These are phyloP conservation scores for Eira barbara DNA, from an alignment of 2,113 vertebrate genomes.

Conservation along the genomic window DNA sequence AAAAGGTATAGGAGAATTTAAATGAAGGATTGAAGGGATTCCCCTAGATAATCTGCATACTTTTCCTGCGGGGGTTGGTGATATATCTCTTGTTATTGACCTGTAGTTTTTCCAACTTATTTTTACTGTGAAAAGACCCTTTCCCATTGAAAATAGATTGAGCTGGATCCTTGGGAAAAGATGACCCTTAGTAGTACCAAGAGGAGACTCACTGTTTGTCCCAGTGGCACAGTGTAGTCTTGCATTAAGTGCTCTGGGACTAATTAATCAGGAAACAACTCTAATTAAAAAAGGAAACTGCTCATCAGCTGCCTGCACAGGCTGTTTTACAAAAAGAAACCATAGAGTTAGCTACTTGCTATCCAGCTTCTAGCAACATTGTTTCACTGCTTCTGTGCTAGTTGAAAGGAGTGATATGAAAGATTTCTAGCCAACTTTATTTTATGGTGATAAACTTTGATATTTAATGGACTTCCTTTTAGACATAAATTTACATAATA, in stretches of 20 bases:
- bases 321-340: conserved; percentile 68
- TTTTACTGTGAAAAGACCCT: not conserved
- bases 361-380: conserved; percentile 42
- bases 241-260: conserved; percentile 76
- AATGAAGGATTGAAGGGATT: not conserved
- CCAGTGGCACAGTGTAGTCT: conserved; percentile 43
- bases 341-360: conserved; percentile 48
- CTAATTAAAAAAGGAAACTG: conserved; percentile 83
- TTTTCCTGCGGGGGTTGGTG: not conserved
- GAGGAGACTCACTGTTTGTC: conserved; percentile 56
- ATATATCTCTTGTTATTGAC: not conserved
- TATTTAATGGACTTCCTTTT: not conserved
- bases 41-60: not conserved
- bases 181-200: not conserved
- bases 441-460: not conserved
- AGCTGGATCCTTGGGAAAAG: conserved; percentile 45
- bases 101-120: conserved; percentile 27
- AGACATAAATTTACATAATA: not conserved
- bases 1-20: not conserved
- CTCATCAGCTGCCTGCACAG: conserved; percentile 77
- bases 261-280: conserved; percentile 82
- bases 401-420: not conserved
- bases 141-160: conserved; percentile 61
- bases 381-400: conserved; percentile 48
- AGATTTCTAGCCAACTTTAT: not conserved